Evolutionary conservation across 2,113 vertebrate genomes (phyloP), one percentile per base, ranked within the genome.

Genomic region (Perca flavescens): DNA sequence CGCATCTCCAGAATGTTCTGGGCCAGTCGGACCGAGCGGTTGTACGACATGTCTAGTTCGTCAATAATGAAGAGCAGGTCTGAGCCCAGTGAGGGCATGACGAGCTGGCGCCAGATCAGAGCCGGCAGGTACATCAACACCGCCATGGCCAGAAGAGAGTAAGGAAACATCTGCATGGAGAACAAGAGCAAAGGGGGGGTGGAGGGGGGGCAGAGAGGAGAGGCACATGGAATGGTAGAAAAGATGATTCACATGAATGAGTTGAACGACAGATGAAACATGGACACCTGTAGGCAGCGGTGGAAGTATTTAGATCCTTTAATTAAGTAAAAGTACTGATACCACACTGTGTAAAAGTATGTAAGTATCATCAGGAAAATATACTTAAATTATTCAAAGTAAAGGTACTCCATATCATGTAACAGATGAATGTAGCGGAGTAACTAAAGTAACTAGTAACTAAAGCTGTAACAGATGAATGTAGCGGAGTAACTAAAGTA

Each of bases 1-100:
- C 94, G 95, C 60, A 97, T 95, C 57, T 97, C 97, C 90, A 98
- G 70, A 86, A 99, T 97, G 94, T 93, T 97, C 88, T 99, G 97
- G 25, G 98, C 98, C 90, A 99, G 74, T 65, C 97, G 96, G 66
- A 99, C 95, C 0, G 98, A 98, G 58, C 98, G 98, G 89, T 99
- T 99, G 91, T 99, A 99, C 36, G 97, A 98, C 74, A 98, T 99
- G 89, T 99, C 98, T 64, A 99, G 95, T 82, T 99, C 98, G 0
- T 98, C 97, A 1, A 97, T 97, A 90, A 99, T 94, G 91, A 99
- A 99, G 57, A 97, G 95, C 82, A 99, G 95, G 91, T 99, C 98
- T 0, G 95, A 96, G 79, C 93, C 95, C 61, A 99, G 96, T 0
- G 95, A 90, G 0, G 98, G 97, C 34, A 87, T 91, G 0, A 97